phyloP scores from a whole-genome alignment of 2,113 vertebrate genomes.

The Sterrhoptilus dennistouni region DNA sequence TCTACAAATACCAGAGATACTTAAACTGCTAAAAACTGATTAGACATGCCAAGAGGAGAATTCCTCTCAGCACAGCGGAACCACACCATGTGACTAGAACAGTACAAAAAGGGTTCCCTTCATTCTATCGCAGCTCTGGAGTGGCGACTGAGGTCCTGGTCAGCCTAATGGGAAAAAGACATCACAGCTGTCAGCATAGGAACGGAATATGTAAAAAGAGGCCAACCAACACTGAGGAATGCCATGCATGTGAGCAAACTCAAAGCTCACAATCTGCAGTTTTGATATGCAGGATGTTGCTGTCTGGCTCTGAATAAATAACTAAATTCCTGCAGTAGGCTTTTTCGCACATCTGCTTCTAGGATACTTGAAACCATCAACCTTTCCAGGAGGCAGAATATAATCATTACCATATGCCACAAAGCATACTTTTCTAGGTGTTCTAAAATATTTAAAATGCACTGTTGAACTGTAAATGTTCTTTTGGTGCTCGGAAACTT shows the following conservation, averaged over 20 bases:
- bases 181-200: not conserved
- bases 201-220: not conserved
- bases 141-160: too few relatives aligned
- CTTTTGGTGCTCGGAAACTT: not conserved
- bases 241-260: not conserved
- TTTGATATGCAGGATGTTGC: not conserved
- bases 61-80: not conserved
- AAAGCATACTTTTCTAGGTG: not conserved
- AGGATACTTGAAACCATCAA: not conserved
- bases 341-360: not conserved
- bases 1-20: not conserved
- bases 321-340: not conserved
- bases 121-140: not conserved
- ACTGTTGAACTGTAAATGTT: not conserved
- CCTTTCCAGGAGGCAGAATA: not conserved
- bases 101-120: not conserved
- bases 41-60: not conserved
- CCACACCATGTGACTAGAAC: not conserved
- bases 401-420: not conserved
- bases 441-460: not conserved
- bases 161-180: not conserved
- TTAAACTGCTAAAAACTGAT: not conserved
- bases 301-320: not conserved
- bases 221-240: fast-evolving
- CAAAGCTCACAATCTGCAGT: not conserved